Conservation (phyloP, 2,797 vertebrate genomes). For the Macroramphosus scolopax region DNA sequence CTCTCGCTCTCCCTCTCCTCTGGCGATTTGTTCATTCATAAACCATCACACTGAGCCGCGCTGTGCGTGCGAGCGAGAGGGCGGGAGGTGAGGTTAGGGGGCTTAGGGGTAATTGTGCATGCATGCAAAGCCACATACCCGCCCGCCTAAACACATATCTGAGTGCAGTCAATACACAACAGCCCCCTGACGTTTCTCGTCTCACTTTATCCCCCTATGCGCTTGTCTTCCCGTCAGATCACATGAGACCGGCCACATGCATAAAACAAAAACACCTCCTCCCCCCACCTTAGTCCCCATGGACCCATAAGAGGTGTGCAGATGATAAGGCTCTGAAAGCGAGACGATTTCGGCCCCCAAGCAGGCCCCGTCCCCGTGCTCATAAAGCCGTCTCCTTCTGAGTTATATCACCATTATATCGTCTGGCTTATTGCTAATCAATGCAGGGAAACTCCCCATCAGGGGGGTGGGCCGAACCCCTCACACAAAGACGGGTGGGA, state of each 20-base stretch:
- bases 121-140: slow-evolving; percentile 52
- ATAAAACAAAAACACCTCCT: slow-evolving; percentile 24
- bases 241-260: slow-evolving; percentile 21
- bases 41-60: slow-evolving; percentile 60
- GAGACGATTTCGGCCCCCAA: slow-evolving; percentile 43
- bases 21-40: slow-evolving; percentile 73
- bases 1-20: slow-evolving; percentile 64
- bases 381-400: slow-evolving; percentile 67
- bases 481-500: slow-evolving; percentile 15
- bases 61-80: slow-evolving; percentile 11
- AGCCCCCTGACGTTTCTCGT: slow-evolving; percentile 31
- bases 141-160: slow-evolving; percentile 60
- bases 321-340: slow-evolving; percentile 38
- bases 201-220: slow-evolving; percentile 41
- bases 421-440: slow-evolving; percentile 75
- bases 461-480: slow-evolving; percentile 16
- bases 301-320: slow-evolving; percentile 32
- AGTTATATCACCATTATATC: slow-evolving; percentile 72
- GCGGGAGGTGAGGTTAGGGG: slow-evolving; percentile 28
- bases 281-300: slow-evolving; percentile 21
- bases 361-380: slow-evolving; percentile 38
- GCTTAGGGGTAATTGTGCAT: slow-evolving; percentile 56
- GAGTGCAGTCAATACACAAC: slow-evolving; percentile 40
- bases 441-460: slow-evolving; percentile 65
- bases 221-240: slow-evolving; percentile 2